phyloP scores from a whole-genome alignment of 2,797 vertebrate species.

The Lateolabrax maculatus region DNA sequence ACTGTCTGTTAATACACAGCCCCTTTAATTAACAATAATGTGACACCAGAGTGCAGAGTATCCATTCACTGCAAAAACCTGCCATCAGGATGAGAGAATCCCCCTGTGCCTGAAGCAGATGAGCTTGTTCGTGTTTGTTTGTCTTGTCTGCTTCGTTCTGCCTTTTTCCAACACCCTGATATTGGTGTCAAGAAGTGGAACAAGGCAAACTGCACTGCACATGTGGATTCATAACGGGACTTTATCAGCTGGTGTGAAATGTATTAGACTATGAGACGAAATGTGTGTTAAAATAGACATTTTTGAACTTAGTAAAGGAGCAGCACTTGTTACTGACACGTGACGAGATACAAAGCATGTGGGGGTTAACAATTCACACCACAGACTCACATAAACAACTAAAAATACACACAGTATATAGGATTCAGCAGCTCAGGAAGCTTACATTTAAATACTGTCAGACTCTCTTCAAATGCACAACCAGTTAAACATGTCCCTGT shows the following conservation, averaged over 20 bases:
- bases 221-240: not conserved
- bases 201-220: too few species aligned
- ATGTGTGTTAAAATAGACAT: not conserved
- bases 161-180: conserved; percentile 8
- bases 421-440: not conserved
- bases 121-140: conserved; percentile 12
- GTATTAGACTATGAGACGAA: not conserved
- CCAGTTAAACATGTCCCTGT: conserved; percentile 3
- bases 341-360: not conserved
- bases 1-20: not conserved
- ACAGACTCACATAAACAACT: not conserved
- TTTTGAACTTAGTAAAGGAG: not conserved
- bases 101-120: not conserved
- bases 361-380: not conserved
- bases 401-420: not conserved
- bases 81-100: not conserved
- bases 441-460: not conserved
- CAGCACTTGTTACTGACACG: not conserved
- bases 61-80: not conserved
- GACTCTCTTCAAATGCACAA: not conserved
- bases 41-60: not conserved
- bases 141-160: not conserved
- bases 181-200: not conserved
- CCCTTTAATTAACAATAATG: not conserved
- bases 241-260: not conserved